Base-by-base conservation (phyloP, 2,113 vertebrate species). In the Barbus barbus region DNA sequence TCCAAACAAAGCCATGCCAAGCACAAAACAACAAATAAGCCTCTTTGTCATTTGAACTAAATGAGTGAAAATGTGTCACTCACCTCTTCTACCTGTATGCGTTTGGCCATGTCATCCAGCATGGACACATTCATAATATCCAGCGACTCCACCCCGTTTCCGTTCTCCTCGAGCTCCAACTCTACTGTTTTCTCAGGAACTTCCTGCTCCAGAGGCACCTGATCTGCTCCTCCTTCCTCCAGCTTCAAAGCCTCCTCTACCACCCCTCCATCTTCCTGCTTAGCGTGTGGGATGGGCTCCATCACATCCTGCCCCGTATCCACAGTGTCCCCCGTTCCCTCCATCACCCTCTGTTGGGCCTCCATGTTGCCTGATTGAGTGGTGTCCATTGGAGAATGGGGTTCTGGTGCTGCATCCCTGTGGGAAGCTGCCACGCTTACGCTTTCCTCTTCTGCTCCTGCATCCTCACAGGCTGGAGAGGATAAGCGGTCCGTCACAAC, bases 11-110 rank as follows among this genome's bases (percentile, higher is more conserved):
- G 14, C 26, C 72, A 75, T 48, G 73, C 9, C 16, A 76, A 13
- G 9, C 26, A 48, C n/a, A 53, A 76, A 38, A 72, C 38, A 41
- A n/a, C 38, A 73, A 11, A 28, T 51, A 51, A 75, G 13, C 24
- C 8, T 51, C 26, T 31, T 26, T 46, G n/a, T 14, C n/a, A 46
- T 48, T 46, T 28, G 13, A 51, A 51, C 14, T 51, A 22, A 76
- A 76, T 33, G 22, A 78, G 33, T 18, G 56, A 44, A 61, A 24
- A 61, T 41, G 22, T 14, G 9, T 67, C 4, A 81, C 89, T 94
- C 94, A 98, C 97, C 96, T 98, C 96, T 87, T 97, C 94, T 78
- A 99, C 94, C 90, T 97, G 95, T 94, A 99, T 99, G 88, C 95
- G 95, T 90, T 95, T 97, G 86, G 97, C 97, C 90, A 98, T 95